Base-by-base conservation (phyloP, 2,113 vertebrate genomes). In the Urocitellus parryii region DNA sequence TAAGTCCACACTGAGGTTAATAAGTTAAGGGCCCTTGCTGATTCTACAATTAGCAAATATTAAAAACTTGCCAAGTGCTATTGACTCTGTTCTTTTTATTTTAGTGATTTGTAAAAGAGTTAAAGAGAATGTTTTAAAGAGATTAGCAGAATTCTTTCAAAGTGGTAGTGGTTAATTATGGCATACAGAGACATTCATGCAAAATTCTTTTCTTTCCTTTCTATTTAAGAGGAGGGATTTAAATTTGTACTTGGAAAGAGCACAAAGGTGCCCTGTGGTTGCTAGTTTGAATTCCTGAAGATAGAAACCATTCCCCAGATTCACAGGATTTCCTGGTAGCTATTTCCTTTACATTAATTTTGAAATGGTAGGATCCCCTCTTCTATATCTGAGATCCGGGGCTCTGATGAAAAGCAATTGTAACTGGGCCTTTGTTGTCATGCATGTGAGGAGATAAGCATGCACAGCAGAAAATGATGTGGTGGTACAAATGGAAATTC, bases 1-100 rank as follows among this genome's bases (percentile, higher is more conserved):
- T 99, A 88, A 96, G 98, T 97, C 18, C 56, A 7, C 20, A 9
- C 0, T 6, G 45, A 51, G 8, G 25, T 9, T 65, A 29, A 20
- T 25, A 4, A 42, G 74, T 79, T 78, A 67, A 91, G 95, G 83
- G 45, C 45, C 18, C 70, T 70, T 58, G 20, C 20, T 48, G 32
- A 13, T 39, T 63, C 88, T 82, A 2, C 7, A 63, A 48, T 45
- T 72, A n/a, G 24, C 72, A n/a, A 95, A 42, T 79, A 84, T 89
- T 92, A 70, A 93, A 72, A 72, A 73, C 73, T 58, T 58, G 27
- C 39, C 72, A 65, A 85, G 51, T 61, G 68, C 77, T 82, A 29
- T 82, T 85, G 53, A 80, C n/a, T 84, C 53, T 95, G 11, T 67
- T 83, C 45, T 81, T 94, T 88, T 96, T 70, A 72, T 79, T 92